Base-by-base conservation (phyloP, 1,140 invertebrate species). In the Planococcus citri region DNA sequence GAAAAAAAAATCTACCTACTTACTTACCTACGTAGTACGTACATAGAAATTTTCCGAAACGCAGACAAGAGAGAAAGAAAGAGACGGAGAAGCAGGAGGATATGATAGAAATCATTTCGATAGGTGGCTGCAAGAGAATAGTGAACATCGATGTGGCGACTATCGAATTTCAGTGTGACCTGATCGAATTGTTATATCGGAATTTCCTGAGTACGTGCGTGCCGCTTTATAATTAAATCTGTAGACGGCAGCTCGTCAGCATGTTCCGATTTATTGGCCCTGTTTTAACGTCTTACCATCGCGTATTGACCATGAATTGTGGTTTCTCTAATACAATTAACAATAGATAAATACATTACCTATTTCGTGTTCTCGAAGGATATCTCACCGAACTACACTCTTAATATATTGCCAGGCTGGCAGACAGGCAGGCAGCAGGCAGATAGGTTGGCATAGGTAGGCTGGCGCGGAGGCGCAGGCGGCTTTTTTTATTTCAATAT, bases 321-420 rank as follows among this genome's bases (percentile, higher is more conserved):
- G 25, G 21, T 64, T 64, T 64, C 60, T 27, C 25, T 64, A 64
- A 64, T 64, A 64, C 14, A 64, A 64, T 64, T 64, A 64, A 64
- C 60, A 64, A 64, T 64, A 64, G 60, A 64, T 64, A 64, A 64
- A 64, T 64, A 64, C 60, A 64, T 64, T 64, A 64, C 60, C 60
- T 64, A 64, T 27, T 64, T 64, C 25, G 25, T 20, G 60, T 51
- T 51, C 41, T 20, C 6, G 41, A 9, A 51, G 41, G 41, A 51
- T 51, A 51, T 17, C 17, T 51, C 41, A 51, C 41, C 3, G n/a
- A 20, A 51, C 41, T 51, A 14, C 12, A n/a, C n/a, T n/a, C n/a
- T 51, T n/a, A n/a, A 51, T 51, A 51, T 51, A 51, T 20, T 51
- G 12, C 6, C 14, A 37, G 6, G 41, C 17, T 20, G 41, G 41